phyloP scores from a whole-genome alignment of 2,113 vertebrate genomes.

The Haemorhous mexicanus region DNA sequence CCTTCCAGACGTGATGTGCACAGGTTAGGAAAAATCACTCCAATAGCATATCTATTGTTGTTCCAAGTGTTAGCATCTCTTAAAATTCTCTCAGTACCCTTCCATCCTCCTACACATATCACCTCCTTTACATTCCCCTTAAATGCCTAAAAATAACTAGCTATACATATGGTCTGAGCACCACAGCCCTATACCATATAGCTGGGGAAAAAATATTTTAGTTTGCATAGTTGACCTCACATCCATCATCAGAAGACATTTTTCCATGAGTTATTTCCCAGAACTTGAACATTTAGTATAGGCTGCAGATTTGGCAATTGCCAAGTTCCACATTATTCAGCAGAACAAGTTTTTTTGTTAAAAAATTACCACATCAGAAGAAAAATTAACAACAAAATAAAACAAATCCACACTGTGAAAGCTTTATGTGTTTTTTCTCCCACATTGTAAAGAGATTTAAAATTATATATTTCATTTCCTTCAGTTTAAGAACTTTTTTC shows the following conservation, averaged over 20 bases:
- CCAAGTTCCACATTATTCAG: background rate
- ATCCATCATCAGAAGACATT: slow-evolving; percentile 17
- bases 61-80: slow-evolving; percentile 5
- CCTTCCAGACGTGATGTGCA: background rate
- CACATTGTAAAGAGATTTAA: background rate
- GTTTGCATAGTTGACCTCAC: slow-evolving; percentile 34
- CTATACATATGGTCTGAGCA: slow-evolving; percentile 62
- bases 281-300: background rate
- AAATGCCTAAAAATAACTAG: slow-evolving; percentile 61
- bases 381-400: background rate
- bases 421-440: background rate
- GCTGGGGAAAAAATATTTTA: slow-evolving; percentile 18
- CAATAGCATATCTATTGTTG: slow-evolving; percentile 13
- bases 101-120: slow-evolving; percentile 54
- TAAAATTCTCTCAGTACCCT: slow-evolving; percentile 31
- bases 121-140: slow-evolving; percentile 61
- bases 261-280: background rate
- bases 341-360: background rate
- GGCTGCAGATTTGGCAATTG: background rate
- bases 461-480: background rate
- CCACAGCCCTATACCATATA: slow-evolving; percentile 50
- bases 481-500: background rate
- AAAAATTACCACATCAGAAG: background rate
- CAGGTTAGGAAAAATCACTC: background rate
- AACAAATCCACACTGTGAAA: background rate